Evolutionary conservation across 2,797 vertebrate genomes (phyloP).

Genomic region (Halcyon smyrnensis): DNA sequence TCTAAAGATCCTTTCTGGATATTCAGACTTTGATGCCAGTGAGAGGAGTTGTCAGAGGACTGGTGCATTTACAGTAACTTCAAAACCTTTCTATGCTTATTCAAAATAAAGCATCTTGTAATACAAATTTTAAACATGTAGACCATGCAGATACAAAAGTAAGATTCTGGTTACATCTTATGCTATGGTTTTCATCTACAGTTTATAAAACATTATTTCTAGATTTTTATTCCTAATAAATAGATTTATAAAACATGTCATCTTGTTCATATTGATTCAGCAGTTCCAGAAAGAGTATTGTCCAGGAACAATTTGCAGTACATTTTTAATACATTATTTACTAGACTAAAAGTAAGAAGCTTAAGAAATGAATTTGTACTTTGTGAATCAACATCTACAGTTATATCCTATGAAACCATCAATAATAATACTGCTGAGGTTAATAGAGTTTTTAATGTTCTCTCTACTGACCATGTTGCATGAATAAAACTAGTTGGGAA

Average conservation of each 20-base stretch:
- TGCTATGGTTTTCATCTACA: background rate
- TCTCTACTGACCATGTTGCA: background rate
- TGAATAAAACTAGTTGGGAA: background rate
- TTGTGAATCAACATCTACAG: background rate
- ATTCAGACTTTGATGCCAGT: background rate
- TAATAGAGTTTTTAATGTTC: conserved; percentile 38
- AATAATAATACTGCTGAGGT: background rate
- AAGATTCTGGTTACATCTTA: background rate
- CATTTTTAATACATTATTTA: background rate
- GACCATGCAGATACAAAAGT: background rate
- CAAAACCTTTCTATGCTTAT: background rate
- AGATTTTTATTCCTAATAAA: background rate
- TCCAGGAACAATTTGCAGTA: background rate
- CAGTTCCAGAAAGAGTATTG: background rate
- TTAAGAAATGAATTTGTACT: background rate
- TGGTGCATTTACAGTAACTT: background rate
- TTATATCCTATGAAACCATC: background rate
- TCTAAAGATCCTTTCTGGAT: background rate
- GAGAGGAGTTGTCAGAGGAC: background rate
- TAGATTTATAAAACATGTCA: background rate
- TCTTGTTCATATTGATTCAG: background rate
- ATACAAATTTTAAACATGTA: background rate
- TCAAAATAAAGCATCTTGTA: background rate
- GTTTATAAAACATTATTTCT: background rate
- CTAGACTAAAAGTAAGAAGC: background rate